These are phyloP conservation scores for Sorex araneus DNA, from an alignment of 2,113 vertebrate species.

Conservation along the genomic window DNA sequence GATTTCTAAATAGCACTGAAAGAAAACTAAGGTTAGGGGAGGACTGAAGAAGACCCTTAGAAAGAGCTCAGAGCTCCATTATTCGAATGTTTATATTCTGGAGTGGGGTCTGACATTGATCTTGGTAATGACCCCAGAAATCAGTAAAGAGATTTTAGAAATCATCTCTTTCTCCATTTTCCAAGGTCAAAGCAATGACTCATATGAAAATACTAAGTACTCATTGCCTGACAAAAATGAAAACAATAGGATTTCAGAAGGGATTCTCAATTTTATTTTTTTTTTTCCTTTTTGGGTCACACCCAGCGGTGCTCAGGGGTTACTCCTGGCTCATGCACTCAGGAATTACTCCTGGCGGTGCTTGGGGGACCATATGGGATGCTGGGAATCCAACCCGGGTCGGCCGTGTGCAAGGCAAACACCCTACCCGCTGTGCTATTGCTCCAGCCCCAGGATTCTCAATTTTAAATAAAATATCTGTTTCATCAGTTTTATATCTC, in stretches of 20 bases:
- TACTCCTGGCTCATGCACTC: no score
- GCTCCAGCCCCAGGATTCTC: no score
- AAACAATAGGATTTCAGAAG: conserved; percentile 46
- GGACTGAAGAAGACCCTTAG: background rate
- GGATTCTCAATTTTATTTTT: conserved; percentile 57
- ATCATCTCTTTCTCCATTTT: conserved; percentile 47
- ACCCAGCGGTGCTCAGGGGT: no score
- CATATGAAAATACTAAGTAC: conserved; percentile 61
- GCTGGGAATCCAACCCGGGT: no score
- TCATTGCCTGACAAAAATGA: conserved; percentile 58
- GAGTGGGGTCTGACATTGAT: conserved; percentile 36
- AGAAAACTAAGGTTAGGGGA: background rate
- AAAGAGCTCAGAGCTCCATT: conserved; percentile 40
- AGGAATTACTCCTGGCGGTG: no score
- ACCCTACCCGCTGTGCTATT: no score
- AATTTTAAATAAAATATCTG: conserved; percentile 62
- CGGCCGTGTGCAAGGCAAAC: no score
- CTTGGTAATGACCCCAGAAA: conserved; percentile 53
- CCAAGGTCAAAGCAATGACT: conserved; percentile 71
- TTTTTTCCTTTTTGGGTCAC: no score
- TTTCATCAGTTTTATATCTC: background rate
- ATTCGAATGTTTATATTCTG: conserved; percentile 58
- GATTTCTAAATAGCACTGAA: conserved; percentile 49
- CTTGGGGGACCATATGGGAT: no score
- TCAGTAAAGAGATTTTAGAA: conserved; percentile 63